Evolutionary conservation across 2,113 vertebrate species (phyloP).

Genomic region (Prunella fulvescens): DNA sequence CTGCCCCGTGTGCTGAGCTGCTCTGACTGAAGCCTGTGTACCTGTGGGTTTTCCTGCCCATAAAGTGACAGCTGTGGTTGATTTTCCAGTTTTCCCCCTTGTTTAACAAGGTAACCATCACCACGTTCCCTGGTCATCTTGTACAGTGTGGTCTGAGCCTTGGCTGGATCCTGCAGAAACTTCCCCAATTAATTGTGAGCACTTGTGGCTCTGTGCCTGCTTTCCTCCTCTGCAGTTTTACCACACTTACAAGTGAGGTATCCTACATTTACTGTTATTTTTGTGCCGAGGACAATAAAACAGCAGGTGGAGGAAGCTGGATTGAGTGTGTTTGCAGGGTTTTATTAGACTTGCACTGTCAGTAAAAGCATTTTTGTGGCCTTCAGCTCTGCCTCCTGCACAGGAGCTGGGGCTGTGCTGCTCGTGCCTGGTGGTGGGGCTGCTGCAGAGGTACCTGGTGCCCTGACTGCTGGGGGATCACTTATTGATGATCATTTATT

Average conservation of each 20-base stretch:
- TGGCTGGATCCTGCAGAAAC: not conserved
- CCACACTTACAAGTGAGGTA: not conserved
- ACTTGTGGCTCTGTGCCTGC: not conserved
- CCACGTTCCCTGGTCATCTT: accelerated
- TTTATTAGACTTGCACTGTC: not conserved
- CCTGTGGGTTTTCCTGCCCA: not conserved
- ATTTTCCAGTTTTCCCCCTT: not conserved
- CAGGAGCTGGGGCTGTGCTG: not conserved
- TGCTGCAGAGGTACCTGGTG: not conserved
- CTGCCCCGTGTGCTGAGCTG: accelerated
- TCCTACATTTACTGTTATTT: not conserved
- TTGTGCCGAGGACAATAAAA: not conserved
- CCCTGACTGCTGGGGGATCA: slow-evolving; percentile 7
- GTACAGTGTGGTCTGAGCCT: accelerated
- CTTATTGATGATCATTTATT: not conserved
- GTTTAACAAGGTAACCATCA: not conserved
- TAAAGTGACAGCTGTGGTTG: not conserved
- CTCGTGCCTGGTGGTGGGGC: not conserved
- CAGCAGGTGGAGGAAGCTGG: not conserved
- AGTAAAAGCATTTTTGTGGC: not conserved
- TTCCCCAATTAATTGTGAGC: accelerated
- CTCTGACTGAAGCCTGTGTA: not conserved
- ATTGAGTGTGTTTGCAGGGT: not conserved
- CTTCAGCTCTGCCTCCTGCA: not conserved
- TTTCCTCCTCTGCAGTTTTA: not conserved